Percentiles rank a stretch among this genome's conserved stretches.
These are phyloP conservation scores for Oasisia sp. DNA, from an alignment of 2,888 invertebrate species.

Conservation along the genomic window DNA sequence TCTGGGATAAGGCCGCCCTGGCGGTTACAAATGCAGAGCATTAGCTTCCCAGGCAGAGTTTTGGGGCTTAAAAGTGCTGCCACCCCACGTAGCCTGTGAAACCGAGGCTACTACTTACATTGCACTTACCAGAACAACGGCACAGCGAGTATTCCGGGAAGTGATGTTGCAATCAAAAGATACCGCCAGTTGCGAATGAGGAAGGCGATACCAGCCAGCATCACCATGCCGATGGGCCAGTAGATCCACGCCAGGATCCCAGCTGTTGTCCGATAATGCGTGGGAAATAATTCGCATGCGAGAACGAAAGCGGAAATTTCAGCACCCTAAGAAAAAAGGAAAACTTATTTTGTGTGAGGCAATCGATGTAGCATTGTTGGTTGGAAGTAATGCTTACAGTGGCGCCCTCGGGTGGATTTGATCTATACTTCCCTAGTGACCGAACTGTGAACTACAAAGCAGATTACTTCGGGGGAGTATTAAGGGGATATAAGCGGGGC, in stretches of 20 bases:
- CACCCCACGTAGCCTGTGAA: too few relatives aligned
- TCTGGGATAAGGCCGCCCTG: too few relatives aligned
- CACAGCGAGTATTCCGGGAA: conserved; percentile 28
- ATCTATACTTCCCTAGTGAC: too few relatives aligned
- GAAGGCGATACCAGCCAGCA: conserved; percentile 26
- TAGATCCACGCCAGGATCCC: conserved; percentile 28
- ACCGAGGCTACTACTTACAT: not conserved
- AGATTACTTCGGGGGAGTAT: too few relatives aligned
- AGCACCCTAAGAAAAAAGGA: conserved; percentile 26
- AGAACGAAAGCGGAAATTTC: conserved; percentile 32
- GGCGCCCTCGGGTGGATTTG: too few relatives aligned
- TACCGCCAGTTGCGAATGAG: conserved; percentile 28
- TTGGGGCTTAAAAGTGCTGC: too few relatives aligned
- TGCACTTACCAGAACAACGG: conserved; percentile 30
- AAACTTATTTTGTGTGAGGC: not conserved
- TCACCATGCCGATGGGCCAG: conserved; percentile 33
- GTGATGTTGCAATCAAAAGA: conserved; percentile 27
- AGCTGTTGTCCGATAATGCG: conserved; percentile 28
- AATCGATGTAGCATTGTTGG: not conserved
- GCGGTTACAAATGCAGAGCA: too few relatives aligned
- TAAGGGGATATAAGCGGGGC: too few relatives aligned
- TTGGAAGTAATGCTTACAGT: too few relatives aligned
- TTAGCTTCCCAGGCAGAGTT: too few relatives aligned
- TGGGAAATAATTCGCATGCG: conserved; percentile 33
- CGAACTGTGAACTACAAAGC: too few relatives aligned